A percentile compares a stretch with the other conserved stretches of the same genome.
Conservation (phyloP, 1,140 invertebrate genomes). For the Luehdorfia chinensis region DNA sequence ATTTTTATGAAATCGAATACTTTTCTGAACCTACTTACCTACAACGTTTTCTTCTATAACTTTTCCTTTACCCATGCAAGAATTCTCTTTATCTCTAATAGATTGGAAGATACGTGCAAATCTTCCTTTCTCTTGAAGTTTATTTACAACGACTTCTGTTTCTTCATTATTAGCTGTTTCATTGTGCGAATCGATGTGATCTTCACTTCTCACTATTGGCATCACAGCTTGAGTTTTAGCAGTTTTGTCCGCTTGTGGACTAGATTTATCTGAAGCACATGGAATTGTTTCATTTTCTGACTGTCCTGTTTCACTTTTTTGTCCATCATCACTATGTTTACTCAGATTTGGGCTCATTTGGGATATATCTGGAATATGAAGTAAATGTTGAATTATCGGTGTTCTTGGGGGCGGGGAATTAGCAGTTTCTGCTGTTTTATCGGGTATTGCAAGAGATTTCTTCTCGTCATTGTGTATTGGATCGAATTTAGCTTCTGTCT, state of each 20-base stretch:
- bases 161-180: conserved; percentile 40
- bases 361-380: conserved; percentile 61
- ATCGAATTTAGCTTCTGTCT: conserved; percentile 34
- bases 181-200: conserved; percentile 52
- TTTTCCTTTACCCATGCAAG: conserved; percentile 71
- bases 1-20: no score
- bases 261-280: conserved; percentile 69
- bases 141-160: conserved; percentile 55
- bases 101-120: conserved; percentile 66
- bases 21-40: no score
- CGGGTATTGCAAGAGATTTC: conserved; percentile 47
- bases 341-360: conserved; percentile 66
- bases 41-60: conserved; percentile 62
- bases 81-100: conserved; percentile 66
- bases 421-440: conserved; percentile 49
- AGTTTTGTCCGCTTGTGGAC: conserved; percentile 55
- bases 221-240: conserved; percentile 71
- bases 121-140: conserved; percentile 61
- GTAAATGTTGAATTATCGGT: conserved; percentile 55
- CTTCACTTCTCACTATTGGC: conserved; percentile 68
- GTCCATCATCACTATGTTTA: conserved; percentile 64
- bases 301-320: conserved; percentile 61
- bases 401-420: conserved; percentile 65
- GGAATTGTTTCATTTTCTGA: conserved; percentile 74
- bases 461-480: conserved; percentile 47